phyloP scores from a whole-genome alignment of 1,140 invertebrate genomes.

The Drosophila ohnishii region DNA sequence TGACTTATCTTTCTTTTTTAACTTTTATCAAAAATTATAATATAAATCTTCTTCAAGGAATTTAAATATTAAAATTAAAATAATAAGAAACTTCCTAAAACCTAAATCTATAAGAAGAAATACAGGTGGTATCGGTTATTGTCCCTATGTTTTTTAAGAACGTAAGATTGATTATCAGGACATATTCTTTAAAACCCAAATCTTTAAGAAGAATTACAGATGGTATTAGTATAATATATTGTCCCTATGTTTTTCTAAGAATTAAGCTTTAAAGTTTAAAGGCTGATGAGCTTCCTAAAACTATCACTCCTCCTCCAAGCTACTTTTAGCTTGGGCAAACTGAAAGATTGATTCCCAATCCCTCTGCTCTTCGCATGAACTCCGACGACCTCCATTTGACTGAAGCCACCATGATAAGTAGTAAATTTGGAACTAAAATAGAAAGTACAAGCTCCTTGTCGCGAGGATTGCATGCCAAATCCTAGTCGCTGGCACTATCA shows the following conservation, averaged over 20 bases:
- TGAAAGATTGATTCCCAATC: background rate
- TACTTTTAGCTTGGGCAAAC: background rate
- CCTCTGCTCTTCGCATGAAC: background rate
- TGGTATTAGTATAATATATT: too few relatives aligned
- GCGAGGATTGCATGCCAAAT: conserved; percentile 63
- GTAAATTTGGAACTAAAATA: conserved; percentile 54
- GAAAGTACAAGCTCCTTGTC: conserved; percentile 40
- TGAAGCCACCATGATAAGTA: conserved; percentile 11
- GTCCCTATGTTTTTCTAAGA: too few relatives aligned
- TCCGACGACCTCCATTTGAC: conserved; percentile 31
- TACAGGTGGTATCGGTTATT: too few relatives aligned
- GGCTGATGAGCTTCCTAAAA: background rate
- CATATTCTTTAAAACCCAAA: background rate
- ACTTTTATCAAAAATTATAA: too few relatives aligned
- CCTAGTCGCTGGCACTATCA: conserved; percentile 44
- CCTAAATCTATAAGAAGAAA: too few relatives aligned
- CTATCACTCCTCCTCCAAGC: background rate
- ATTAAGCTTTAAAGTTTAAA: too few relatives aligned
- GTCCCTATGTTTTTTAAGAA: too few relatives aligned
- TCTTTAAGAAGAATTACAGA: background rate
- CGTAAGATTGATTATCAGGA: too few relatives aligned
- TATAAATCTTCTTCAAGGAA: too few relatives aligned
- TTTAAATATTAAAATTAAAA: too few relatives aligned
- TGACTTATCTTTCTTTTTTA: too few relatives aligned
- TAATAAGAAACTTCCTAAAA: too few relatives aligned